These are phyloP conservation scores for Drosophila pallidifrons DNA, from an alignment of 1,140 invertebrate genomes.

Conservation along the genomic window DNA sequence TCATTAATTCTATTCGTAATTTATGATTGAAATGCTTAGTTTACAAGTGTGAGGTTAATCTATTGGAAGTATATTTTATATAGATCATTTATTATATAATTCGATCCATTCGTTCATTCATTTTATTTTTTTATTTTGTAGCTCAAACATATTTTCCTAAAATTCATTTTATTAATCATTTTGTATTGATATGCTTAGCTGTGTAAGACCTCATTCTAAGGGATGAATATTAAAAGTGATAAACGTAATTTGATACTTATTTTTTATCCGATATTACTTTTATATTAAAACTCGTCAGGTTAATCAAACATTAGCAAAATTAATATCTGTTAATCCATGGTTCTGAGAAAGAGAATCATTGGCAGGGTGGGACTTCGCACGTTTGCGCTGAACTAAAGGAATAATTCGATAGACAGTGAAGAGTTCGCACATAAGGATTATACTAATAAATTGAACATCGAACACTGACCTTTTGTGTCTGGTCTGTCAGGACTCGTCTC, in stretches of 20 bases:
- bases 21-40: too few relatives aligned
- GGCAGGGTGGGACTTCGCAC: neutral
- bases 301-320: conserved; percentile 12
- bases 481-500: conserved; percentile 30
- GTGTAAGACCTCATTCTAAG: too few relatives aligned
- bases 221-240: too few relatives aligned
- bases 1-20: too few relatives aligned
- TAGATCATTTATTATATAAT: too few relatives aligned
- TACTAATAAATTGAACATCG: conserved; percentile 23
- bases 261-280: neutral
- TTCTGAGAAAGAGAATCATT: neutral
- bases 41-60: too few relatives aligned
- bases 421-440: conserved; percentile 29
- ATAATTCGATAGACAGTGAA: conserved; percentile 8
- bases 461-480: conserved; percentile 40
- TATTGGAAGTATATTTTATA: too few relatives aligned
- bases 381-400: neutral
- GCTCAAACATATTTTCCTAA: too few relatives aligned
- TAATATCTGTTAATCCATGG: neutral
- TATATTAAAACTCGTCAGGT: neutral
- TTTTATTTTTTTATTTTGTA: too few relatives aligned
- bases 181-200: too few relatives aligned
- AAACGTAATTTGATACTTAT: neutral
- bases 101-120: too few relatives aligned
- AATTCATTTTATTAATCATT: too few relatives aligned